These are phyloP conservation scores for Raja brachyura DNA, from an alignment of 2,113 vertebrate species.

Conservation along the genomic window DNA sequence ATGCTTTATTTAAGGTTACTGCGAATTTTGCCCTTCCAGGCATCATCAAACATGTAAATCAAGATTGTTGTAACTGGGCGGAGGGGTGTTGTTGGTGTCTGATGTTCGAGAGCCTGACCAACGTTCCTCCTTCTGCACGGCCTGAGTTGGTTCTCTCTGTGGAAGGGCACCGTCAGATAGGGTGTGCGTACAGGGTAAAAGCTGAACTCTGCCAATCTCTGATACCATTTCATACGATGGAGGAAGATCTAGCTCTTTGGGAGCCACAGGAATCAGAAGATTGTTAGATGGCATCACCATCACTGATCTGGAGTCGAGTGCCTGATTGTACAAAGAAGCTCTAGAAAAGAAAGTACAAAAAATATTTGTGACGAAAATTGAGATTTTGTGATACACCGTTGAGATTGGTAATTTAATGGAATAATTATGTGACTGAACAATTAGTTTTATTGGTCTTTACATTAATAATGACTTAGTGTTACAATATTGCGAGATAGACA, in stretches of 20 bases:
- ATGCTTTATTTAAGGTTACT: neutral
- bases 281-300: neutral
- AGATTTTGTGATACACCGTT: neutral
- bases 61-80: conserved; percentile 56
- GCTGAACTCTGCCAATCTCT: conserved; percentile 41
- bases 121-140: neutral
- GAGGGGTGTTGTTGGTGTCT: conserved; percentile 40
- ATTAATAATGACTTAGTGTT: neutral
- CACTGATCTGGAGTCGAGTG: conserved; percentile 47
- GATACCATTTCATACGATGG: conserved; percentile 44
- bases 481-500: neutral
- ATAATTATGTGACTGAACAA: neutral
- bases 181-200: conserved; percentile 39
- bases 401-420: neutral
- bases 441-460: neutral
- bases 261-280: neutral
- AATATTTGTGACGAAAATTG: neutral
- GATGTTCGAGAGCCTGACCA: conserved; percentile 37
- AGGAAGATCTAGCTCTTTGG: conserved; percentile 41
- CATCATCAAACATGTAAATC: neutral
- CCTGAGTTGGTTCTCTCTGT: conserved; percentile 43
- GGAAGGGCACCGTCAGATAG: conserved; percentile 46
- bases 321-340: conserved; percentile 56
- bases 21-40: neutral
- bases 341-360: neutral